phyloP scores from a whole-genome alignment of 1,140 invertebrate genomes.

The Magallana ariakensis region DNA sequence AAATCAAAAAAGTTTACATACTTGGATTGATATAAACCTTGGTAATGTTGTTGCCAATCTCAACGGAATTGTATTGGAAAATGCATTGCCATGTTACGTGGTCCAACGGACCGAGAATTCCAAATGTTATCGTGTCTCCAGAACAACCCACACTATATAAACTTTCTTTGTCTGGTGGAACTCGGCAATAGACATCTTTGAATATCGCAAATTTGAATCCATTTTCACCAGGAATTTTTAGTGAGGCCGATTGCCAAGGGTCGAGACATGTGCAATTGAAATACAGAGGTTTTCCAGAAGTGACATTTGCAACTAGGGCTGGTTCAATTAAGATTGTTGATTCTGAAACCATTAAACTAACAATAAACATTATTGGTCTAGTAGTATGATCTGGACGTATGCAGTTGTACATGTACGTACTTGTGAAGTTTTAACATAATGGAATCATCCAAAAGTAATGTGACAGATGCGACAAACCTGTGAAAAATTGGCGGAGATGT shows the following conservation, averaged over 20 bases:
- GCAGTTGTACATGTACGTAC: too few species aligned
- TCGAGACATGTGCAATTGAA: not conserved
- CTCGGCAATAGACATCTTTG: not conserved
- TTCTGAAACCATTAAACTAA: too few species aligned
- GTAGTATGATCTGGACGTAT: too few species aligned
- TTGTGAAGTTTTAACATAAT: too few species aligned
- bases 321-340: too few species aligned
- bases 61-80: too few species aligned
- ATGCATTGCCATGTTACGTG: not conserved
- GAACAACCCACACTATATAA: not conserved
- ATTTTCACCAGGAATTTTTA: not conserved
- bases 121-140: not conserved
- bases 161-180: not conserved
- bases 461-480: too few species aligned
- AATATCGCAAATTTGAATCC: constrained; percentile 8
- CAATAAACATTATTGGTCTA: too few species aligned
- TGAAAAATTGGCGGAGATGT: too few species aligned
- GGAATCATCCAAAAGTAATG: too few species aligned
- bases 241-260: not conserved
- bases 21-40: not conserved
- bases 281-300: not conserved
- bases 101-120: not conserved
- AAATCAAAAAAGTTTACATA: not conserved
- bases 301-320: not conserved
- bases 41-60: not conserved